Evolutionary conservation across 2,797 vertebrate species (phyloP), one percentile per base, ranked within the genome.

Genomic region (Neostethus bicornis): DNA sequence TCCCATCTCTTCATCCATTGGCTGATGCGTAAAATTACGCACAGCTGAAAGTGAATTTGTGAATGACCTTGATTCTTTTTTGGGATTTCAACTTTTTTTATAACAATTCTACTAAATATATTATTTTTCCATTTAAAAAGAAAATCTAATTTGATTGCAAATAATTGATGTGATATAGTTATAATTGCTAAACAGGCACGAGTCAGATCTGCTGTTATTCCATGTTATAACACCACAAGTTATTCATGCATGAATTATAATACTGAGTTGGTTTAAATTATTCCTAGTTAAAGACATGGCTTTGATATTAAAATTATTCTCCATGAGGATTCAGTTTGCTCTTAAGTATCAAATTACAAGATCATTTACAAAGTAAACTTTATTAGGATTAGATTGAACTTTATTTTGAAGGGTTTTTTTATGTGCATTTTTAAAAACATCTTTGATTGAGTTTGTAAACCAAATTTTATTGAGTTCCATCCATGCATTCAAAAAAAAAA

Each of bases 11-110:
- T 48, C 70, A 41, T 86, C 66, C 68, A 96, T 95, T 96, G 94
- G 94, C 70, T 85, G 64, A 3, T 31, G 13, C 51, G 53, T 51
- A 90, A 86, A 91, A 93, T 92, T 80, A 60, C 58, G 61, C 82
- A 79, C 85, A 84, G 89, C 90, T 91, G 91, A 92, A 83, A 61
- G 73, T 82, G 81, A 81, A 81, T 85, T 89, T 92, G 93, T 89
- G 82, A 93, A 92, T 95, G 94, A 95, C 93, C 94, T 95, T 95
- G 93, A 91, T 88, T 81, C 81, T 56, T 61, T 73, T n/a, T n/a
- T n/a, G n/a, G n/a, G n/a, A n/a, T n/a, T n/a, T n/a, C n/a, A n/a
- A n/a, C n/a, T n/a, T n/a, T n/a, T n/a, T n/a, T n/a, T n/a, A n/a
- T n/a, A n/a, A n/a, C n/a, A n/a, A n/a, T n/a, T n/a, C n/a, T n/a